phyloP scores from a whole-genome alignment of 2,113 vertebrate species.

The Nanorana parkeri region DNA sequence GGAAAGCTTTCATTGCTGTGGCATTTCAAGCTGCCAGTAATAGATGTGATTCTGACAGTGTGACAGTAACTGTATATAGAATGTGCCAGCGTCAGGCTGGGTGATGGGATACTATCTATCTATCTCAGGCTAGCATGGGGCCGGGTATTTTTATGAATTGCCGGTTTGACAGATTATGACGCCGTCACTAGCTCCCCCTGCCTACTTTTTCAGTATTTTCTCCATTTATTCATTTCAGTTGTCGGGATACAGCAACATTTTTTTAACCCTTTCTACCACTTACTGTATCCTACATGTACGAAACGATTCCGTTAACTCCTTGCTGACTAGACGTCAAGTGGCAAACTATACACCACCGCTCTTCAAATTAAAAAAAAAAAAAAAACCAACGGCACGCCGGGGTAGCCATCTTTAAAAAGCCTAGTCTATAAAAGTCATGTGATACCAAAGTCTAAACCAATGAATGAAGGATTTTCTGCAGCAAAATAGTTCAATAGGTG shows the following conservation, averaged over 20 bases:
- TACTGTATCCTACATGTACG: neutral
- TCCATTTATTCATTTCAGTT: neutral
- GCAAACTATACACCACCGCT: too few relatives aligned
- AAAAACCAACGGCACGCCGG: neutral
- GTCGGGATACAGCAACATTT: neutral
- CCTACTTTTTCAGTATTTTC: constrained; percentile 26
- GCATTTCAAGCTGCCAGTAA: neutral
- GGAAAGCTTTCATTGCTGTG: too few relatives aligned
- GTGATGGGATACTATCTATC: too few relatives aligned
- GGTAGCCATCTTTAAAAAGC: neutral
- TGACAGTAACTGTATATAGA: neutral
- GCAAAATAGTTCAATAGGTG: too few relatives aligned
- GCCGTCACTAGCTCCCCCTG: constrained; percentile 28
- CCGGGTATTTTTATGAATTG: neutral
- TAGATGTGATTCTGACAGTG: neutral
- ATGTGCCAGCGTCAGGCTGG: neutral
- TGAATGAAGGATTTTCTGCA: constrained; percentile 9
- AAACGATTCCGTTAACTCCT: neutral
- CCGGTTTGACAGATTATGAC: constrained; percentile 19
- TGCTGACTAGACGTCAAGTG: neutral
- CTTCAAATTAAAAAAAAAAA: neutral
- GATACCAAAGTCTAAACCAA: constrained; percentile 4
- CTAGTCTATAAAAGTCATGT: neutral
- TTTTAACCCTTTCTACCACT: constrained; percentile 9
- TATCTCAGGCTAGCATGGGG: too few relatives aligned